Base-by-base conservation (phyloP, 2,113 vertebrate genomes). In the Connochaetes taurinus region DNA sequence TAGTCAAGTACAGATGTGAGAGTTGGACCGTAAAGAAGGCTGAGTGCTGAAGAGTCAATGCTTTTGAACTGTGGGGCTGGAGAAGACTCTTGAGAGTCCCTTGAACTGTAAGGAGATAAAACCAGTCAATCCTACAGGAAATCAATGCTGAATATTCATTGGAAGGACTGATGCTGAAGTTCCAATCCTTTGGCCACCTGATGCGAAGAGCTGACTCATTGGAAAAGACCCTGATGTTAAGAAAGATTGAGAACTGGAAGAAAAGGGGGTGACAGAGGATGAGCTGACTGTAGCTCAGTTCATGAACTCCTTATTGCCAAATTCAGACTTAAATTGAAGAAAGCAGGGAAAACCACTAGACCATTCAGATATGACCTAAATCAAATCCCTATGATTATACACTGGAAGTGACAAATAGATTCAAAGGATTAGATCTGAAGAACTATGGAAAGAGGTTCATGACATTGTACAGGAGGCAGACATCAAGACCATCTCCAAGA, bases 191-290 rank as follows among this genome's bases (percentile, higher is more conserved):
- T 21, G 64, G 64, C n/a, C 64, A 67, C 64, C 33, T 36, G 64
- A 67, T 36, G n/a, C 8, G 0, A 67, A n/a, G 1, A 36, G 17
- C 17, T 0, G 1, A n/a, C 64, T 67, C 64, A 67, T 11, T 36
- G 64, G 33, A 36, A 36, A 36, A 67, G 17, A 67, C 4, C 8
- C n/a, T 67, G 33, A 67, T 67, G 64, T 17, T 67, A 10, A 19
- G 33, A 36, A 36, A 10, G 16, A 67, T 21, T 67, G 33, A 67
- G 64, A 67, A 21, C 33, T 67, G 64, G 16, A 67, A 21, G n/a
- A 67, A 36, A 67, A 67, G 1, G n/a, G 33, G 64, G 2, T 36
- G 8, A 36, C 8, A 67, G 17, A 67, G 64, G 33, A 21, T 36
- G 64, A 67, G 64, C 64, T 1, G 17, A 67, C 64, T 21, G 64